Evolutionary conservation across 2,797 vertebrate species (phyloP), one percentile per base, ranked within the genome.

Genomic region (Mormyrops boulengeri): DNA sequence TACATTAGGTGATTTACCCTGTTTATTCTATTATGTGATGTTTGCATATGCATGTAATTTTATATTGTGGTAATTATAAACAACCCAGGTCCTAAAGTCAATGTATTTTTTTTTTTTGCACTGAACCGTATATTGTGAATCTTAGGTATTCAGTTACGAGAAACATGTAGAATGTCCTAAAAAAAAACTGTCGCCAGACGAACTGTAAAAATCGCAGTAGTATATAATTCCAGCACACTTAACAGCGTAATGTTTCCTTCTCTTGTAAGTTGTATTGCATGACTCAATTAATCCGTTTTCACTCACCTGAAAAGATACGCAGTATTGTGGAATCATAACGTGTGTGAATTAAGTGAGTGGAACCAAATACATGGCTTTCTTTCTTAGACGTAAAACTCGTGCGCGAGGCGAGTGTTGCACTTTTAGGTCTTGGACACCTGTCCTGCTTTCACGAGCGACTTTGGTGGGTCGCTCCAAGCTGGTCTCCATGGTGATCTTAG

Each of bases 401-500:
- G 26, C 9, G 34, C 26, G 26, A 30, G 26, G 26, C 26, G 26
- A 30, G 26, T 30, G 26, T 30, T 30, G 26, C 91, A 93, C 91
- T 55, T 94, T 93, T 91, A 91, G 92, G 94, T 94, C 93, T 92
- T 93, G 93, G 89, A 88, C 92, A 90, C 92, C 88, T 92, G 90
- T 88, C 91, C 93, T 90, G 91, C 93, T 93, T 93, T 94, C 93
- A 95, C 92, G 92, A 93, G 85, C 69, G 89, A 60, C 87, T 91
- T 60, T 89, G 91, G 92, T 92, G 91, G 93, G 94, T 90, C 92
- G 92, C 92, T 92, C 91, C 91, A 92, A 93, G 92, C 93, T 90
- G 57, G 88, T 96, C 94, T 90, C 95, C 94, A 95, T 95, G 95
- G 95, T 93, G 94, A 95, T 92, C 89, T 89, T 92, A 89, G 93